Evolutionary conservation across 37 sponge, comb jelly and placozoan species (phyloP), one percentile per base, ranked within the genome.

Genomic region (Ephydatia muelleri): DNA sequence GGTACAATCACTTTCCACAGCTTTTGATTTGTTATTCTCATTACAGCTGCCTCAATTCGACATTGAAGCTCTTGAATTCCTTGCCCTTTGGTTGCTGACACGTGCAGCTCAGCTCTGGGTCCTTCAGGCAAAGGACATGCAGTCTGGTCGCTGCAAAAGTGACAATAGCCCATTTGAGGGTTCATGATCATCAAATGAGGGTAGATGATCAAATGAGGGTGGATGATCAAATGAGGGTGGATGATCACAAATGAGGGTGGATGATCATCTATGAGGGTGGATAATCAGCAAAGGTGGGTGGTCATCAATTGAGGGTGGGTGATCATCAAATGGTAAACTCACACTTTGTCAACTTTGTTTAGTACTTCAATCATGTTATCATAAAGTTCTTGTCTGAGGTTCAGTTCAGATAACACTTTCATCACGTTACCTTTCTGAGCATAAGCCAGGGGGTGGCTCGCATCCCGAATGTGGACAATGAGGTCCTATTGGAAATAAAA

Each of bases 331-430:
- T n/a, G n/a, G 32, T 11, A 71, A 3, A 49, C 86, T 80, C 40
- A 90, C 91, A 86, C 47, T 78, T 65, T 75, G 38, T 91, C 91
- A 22, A 68, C 57, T 69, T 91, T 91, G 82, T 91, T 91, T 49
- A 77, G 70, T 21, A 86, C 91, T 12, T 82, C 88, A 29, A 91
- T 65, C 82, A 91, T 81, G 36, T 37, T 49, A 16, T 91, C 88
- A 32, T 87, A 23, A 35, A 79, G 79, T 31, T 36, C 67, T 16
- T 66, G 78, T 35, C 23, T 72, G 34, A 77, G 43, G 73, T 82
- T 57, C 26, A 91, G 68, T 26, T 66, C 68, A 21, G 48, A 38
- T 76, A 91, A 80, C 76, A 88, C 90, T 11, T 88, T 57, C 32
- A 84, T 29, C 38, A 91, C 92, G 27, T 80, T 72, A 13, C 70